These are phyloP conservation scores for Sinodicranocentrus sp. DNA, from an alignment of 2,888 invertebrate genomes.

Conservation along the genomic window DNA sequence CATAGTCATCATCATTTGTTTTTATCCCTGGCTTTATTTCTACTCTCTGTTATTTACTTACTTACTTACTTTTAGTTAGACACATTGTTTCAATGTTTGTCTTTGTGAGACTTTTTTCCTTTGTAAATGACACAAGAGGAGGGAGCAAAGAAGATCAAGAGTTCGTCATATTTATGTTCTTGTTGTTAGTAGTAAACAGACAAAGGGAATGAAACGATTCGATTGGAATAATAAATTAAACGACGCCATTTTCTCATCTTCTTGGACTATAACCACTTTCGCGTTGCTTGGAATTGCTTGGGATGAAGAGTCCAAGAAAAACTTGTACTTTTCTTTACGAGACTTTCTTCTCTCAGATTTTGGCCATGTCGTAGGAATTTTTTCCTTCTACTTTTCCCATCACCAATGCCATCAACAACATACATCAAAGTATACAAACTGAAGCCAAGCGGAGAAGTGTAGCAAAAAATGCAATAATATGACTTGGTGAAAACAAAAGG, in stretches of 20 bases:
- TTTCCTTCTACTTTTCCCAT: constrained; percentile 2
- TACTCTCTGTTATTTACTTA: constrained; percentile 7
- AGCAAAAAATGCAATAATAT: neutral
- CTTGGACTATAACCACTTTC: neutral
- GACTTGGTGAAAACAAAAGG: constrained; percentile 1
- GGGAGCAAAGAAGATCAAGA: neutral
- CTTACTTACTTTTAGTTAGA: constrained; percentile 6
- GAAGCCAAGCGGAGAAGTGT: neutral
- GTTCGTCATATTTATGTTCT: constrained; percentile 43
- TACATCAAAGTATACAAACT: constrained; percentile 27
- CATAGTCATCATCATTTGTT: constrained; percentile 21
- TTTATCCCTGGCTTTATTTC: constrained; percentile 7
- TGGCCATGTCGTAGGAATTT: neutral
- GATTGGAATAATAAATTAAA: constrained; percentile 61
- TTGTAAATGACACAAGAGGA: neutral
- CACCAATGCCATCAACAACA: constrained; percentile 41
- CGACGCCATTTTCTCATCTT: constrained; percentile 34
- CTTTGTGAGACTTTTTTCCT: neutral
- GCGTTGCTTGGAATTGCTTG: constrained; percentile 8
- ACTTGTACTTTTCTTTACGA: constrained; percentile 10
- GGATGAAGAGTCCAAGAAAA: neutral
- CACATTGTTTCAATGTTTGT: neutral
- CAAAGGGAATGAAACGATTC: constrained; percentile 28
- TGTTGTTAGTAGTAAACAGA: constrained; percentile 9
- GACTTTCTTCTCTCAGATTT: neutral